Conservation (phyloP, 2,113 vertebrate genomes). For the Corythornis cristatus region DNA sequence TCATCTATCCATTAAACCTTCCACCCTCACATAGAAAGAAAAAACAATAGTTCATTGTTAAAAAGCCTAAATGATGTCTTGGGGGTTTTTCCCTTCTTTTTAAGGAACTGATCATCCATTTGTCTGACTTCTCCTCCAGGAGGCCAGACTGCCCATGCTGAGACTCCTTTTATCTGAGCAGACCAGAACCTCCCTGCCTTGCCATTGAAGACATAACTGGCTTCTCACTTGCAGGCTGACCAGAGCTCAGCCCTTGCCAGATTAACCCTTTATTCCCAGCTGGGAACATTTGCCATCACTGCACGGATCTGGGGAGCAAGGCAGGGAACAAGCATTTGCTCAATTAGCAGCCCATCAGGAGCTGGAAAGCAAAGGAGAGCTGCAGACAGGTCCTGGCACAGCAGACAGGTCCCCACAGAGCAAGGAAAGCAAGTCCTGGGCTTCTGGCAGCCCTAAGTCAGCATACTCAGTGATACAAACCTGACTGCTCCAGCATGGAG, state of each 20-base stretch:
- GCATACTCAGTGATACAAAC: not conserved
- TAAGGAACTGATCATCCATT: not conserved
- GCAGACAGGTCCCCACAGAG: not conserved
- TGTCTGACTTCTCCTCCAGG: not conserved
- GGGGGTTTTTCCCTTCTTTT: not conserved
- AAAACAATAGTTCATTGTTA: not conserved
- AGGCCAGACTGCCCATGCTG: not conserved
- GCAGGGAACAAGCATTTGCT: not conserved
- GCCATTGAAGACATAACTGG: not conserved
- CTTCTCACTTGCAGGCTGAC: not conserved
- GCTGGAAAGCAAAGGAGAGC: not conserved
- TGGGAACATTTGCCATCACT: not conserved
- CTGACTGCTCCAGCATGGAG: not conserved
- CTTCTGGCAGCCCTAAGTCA: not conserved
- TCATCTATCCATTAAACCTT: constrained; percentile 14
- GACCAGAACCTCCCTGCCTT: not conserved
- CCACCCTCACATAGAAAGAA: not conserved
- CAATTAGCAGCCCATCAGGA: not conserved
- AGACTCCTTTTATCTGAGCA: not conserved
- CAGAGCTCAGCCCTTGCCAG: not conserved
- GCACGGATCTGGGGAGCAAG: not conserved
- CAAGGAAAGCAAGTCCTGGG: not conserved
- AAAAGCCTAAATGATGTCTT: not conserved
- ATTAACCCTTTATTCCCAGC: constrained; percentile 6
- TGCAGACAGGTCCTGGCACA: constrained; percentile 2